A percentile compares a stretch with the other conserved stretches of the same genome.
phyloP scores from a whole-genome alignment of 2,113 vertebrate species.

The Seriola quinqueradiata region DNA sequence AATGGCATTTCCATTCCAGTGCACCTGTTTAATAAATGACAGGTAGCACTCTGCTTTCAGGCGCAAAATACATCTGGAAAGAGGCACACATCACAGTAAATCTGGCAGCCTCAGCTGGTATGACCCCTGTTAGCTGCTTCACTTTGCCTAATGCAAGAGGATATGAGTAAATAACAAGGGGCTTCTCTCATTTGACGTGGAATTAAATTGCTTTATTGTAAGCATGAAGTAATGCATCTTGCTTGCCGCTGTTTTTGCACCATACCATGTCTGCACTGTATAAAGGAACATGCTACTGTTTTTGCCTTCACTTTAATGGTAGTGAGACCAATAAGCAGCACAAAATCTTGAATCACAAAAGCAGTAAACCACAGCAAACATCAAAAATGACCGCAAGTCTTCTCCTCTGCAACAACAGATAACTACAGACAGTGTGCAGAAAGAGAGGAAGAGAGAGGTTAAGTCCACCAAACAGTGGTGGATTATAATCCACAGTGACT shows the following conservation, averaged over 20 bases:
- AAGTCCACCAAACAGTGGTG: no score
- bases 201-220: constrained; percentile 22
- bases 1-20: background rate
- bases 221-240: background rate
- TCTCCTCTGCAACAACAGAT: background rate
- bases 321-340: background rate
- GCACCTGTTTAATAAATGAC: constrained; percentile 26
- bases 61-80: constrained; percentile 18
- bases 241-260: background rate
- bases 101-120: constrained; percentile 16
- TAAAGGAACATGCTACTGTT: background rate
- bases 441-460: background rate
- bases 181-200: constrained; percentile 18
- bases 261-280: background rate
- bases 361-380: background rate
- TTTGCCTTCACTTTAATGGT: background rate
- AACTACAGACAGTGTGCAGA: background rate
- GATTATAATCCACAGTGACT: background rate
- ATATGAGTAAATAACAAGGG: constrained; percentile 14
- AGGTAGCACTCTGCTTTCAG: background rate
- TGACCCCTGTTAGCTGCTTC: constrained; percentile 28
- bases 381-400: background rate
- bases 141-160: background rate
- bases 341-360: background rate
- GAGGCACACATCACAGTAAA: constrained; percentile 19